Evolutionary conservation across 2,113 vertebrate species (phyloP).

Genomic region (Vulpes ferrilata): DNA sequence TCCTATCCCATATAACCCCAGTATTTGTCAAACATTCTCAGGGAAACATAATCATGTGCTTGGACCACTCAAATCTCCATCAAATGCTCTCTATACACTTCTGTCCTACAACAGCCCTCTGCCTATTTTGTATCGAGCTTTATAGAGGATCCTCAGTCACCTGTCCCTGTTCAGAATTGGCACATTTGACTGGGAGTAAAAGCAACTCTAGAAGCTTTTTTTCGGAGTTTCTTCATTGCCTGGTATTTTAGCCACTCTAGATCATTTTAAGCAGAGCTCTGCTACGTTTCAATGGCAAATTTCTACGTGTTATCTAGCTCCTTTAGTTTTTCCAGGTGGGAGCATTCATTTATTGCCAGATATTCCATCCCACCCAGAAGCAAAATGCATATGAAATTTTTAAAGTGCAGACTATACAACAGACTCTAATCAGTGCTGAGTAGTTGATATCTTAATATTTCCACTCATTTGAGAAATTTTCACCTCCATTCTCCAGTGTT

Average conservation of each 20-base stretch:
- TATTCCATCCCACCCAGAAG: not conserved
- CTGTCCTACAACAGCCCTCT: not conserved
- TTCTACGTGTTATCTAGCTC: not conserved
- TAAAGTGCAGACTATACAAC: not conserved
- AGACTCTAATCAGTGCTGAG: not conserved
- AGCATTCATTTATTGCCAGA: not conserved
- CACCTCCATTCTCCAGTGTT: not conserved
- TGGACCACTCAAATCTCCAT: not conserved
- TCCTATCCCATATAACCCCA: not conserved
- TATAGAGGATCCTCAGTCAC: not conserved
- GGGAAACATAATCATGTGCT: not conserved
- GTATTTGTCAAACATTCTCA: not conserved
- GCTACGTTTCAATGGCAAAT: not conserved
- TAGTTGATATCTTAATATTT: not conserved
- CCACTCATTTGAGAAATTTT: not conserved
- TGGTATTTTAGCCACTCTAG: not conserved
- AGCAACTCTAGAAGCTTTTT: not conserved
- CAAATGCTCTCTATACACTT: too few species aligned
- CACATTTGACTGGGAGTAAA: not conserved
- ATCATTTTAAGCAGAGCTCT: not conserved
- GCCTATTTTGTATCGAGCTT: not conserved
- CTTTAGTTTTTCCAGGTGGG: not conserved
- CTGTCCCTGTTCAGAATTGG: not conserved
- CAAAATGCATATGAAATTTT: not conserved
- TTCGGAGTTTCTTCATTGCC: not conserved